phyloP scores from a whole-genome alignment of 2,113 vertebrate species.

The Callionymus lyra region DNA sequence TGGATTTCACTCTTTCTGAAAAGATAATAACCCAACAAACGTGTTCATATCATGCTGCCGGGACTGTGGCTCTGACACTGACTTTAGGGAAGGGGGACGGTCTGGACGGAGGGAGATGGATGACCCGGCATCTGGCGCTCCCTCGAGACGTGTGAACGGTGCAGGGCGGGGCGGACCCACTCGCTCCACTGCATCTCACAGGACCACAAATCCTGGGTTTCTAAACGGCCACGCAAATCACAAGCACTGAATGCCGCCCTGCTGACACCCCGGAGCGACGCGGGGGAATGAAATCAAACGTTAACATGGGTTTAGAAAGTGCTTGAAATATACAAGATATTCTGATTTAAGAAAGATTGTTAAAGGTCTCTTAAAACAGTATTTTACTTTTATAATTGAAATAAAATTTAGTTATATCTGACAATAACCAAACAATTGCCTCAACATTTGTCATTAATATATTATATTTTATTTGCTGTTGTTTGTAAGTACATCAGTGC shows the following conservation, averaged over 20 bases:
- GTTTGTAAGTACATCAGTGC: too few relatives aligned
- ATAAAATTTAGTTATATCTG: too few relatives aligned
- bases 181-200: slow-evolving; percentile 57
- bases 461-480: too few relatives aligned
- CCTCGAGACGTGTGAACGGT: slow-evolving; percentile 56
- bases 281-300: too few relatives aligned
- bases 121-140: slow-evolving; percentile 64
- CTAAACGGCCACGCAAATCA: slow-evolving; percentile 49
- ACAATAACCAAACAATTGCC: too few relatives aligned
- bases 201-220: slow-evolving; percentile 36
- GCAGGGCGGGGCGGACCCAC: slow-evolving; percentile 40
- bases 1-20: background rate
- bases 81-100: slow-evolving; percentile 14
- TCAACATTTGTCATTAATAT: too few relatives aligned
- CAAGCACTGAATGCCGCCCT: background rate
- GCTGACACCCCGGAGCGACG: too few relatives aligned
- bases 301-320: background rate
- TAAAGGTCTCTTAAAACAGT: too few relatives aligned
- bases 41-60: too few relatives aligned
- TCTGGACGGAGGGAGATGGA: slow-evolving; percentile 42
- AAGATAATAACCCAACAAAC: background rate
- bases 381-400: too few relatives aligned
- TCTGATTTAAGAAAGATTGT: too few relatives aligned
- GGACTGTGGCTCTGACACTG: slow-evolving; percentile 32
- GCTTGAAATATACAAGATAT: too few relatives aligned